Evolutionary conservation across 2,113 vertebrate species (phyloP).

Genomic region (Agelaius phoeniceus): DNA sequence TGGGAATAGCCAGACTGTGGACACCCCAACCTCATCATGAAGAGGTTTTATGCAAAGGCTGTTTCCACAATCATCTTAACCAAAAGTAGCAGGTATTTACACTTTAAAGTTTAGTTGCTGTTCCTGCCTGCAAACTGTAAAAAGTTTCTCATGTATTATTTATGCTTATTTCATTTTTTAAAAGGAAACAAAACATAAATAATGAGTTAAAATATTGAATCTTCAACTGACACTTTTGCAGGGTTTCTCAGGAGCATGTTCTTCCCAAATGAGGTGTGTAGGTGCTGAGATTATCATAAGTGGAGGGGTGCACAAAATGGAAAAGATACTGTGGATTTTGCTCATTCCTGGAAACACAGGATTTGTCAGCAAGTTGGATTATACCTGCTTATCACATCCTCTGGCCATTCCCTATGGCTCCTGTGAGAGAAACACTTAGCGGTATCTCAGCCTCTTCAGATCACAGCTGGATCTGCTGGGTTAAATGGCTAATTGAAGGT

Average conservation of each 20-base stretch:
- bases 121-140: not conserved
- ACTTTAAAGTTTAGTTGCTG: not conserved
- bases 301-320: not conserved
- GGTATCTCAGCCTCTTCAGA: not conserved
- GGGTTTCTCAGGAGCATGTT: not conserved
- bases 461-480: conserved; percentile 22
- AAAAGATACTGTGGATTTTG: not conserved
- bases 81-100: not conserved
- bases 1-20: not conserved
- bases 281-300: not conserved
- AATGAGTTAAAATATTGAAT: not conserved
- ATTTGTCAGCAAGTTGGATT: not conserved
- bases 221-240: not conserved
- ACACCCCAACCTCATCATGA: not conserved
- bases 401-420: not conserved
- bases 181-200: not conserved
- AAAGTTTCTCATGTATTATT: not conserved
- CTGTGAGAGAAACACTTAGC: not conserved
- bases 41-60: not conserved
- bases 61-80: not conserved
- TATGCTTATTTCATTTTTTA: not conserved
- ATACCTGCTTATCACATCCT: not conserved
- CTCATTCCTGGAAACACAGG: not conserved
- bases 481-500: conserved; percentile 35
- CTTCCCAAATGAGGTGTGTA: not conserved